Base-by-base conservation (phyloP, 1,140 invertebrate species). In the Drosophila arawakana region DNA sequence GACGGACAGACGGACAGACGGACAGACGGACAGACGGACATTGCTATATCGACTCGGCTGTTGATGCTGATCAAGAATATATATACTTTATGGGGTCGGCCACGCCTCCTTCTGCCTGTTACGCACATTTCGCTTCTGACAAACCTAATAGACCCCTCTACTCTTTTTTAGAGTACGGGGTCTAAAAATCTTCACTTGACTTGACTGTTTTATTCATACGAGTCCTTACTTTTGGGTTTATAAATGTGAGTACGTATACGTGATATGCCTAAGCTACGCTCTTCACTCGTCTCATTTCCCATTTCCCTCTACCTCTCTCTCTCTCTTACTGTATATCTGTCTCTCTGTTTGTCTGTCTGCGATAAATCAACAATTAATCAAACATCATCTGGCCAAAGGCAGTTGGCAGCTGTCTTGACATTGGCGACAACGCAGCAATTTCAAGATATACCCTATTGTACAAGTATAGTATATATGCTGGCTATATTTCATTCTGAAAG, bases 301-400 rank as follows among this genome's bases (percentile, higher is more conserved):
- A 37, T 10, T 2, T 37, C 35, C 15, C 21, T 15, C n/a, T 3
- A 2, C 18, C 21, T 54, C 21, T 21, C 0, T 25, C 25, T 25
- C 25, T 6, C 2, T 30, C 6, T 39, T 6, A 52, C 52, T 59
- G 25, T 13, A 9, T 83, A 60, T 62, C 68, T 68, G 57, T 59
- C 37, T 9, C 7, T 25, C 41, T 49, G 13, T 58, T 41, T 61
- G 62, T 37, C 35, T 73, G 58, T 59, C 18, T 21, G 58, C 66
- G 70, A 89, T 89, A 88, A 88, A 89, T 89, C 84, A 89, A 89
- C 74, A 84, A 89, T 89, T 88, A 81, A 88, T 82, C 77, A 83
- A 73, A 67, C 80, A 83, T 70, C 84, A 88, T 58, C 61, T 80
- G 77, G 84, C 62, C 54, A 41, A 49, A 39, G 46, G 46, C 49